Conservation (phyloP, 2,888 invertebrate species). For the Iphiclides podalirius region DNA sequence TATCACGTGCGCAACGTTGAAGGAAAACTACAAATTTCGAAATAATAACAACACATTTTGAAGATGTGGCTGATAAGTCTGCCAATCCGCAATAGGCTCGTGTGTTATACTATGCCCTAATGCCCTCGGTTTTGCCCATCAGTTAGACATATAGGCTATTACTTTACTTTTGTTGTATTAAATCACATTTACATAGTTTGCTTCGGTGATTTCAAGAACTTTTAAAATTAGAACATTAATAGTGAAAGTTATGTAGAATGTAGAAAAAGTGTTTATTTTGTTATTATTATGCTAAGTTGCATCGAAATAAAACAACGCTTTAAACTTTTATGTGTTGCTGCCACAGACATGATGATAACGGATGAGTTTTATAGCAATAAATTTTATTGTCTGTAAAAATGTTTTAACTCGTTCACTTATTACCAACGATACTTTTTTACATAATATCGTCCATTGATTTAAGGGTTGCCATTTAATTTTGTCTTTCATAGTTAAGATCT, state of each 20-base stretch:
- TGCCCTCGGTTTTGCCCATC: no score
- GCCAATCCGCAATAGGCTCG: no score
- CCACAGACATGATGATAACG: slow-evolving; percentile 14
- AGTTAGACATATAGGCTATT: no score
- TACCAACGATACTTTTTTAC: slow-evolving; percentile 17
- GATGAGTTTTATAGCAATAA: slow-evolving; percentile 13
- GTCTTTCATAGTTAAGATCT: neutral
- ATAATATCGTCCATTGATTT: slow-evolving; percentile 8
- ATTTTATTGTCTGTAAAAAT: slow-evolving; percentile 19
- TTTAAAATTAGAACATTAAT: neutral
- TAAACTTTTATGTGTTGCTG: slow-evolving; percentile 7
- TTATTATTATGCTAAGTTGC: slow-evolving; percentile 5
- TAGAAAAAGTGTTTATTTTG: neutral
- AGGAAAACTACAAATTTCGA: no score
- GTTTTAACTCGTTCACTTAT: slow-evolving; percentile 4
- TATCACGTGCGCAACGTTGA: no score
- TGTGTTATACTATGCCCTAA: no score
- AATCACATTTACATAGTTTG: no score
- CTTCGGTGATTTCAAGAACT: no score
- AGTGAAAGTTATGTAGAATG: no score
- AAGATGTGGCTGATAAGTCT: no score
- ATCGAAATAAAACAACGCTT: slow-evolving; percentile 3
- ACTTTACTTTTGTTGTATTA: no score
- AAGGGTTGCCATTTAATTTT: slow-evolving; percentile 10
- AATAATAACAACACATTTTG: no score